Percentiles rank a stretch among this genome's conserved stretches.
phyloP scores from a whole-genome alignment of 2,113 vertebrate species.

The Elanoides forficatus region DNA sequence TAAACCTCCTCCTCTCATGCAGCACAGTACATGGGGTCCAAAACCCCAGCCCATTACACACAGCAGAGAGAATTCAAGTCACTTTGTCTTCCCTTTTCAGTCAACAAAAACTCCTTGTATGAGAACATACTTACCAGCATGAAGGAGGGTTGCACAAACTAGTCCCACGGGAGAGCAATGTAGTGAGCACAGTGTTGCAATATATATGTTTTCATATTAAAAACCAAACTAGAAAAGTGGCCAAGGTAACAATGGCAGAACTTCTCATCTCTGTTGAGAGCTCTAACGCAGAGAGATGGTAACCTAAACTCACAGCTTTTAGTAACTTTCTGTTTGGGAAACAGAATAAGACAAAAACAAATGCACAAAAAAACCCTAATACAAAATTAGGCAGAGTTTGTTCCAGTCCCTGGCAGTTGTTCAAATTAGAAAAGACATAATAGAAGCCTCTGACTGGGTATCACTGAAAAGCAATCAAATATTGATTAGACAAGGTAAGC shows the following conservation, averaged over 20 bases:
- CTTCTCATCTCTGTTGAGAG: background rate
- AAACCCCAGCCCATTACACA: background rate
- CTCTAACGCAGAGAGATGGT: background rate
- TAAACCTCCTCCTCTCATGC: background rate
- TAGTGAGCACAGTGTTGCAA: background rate
- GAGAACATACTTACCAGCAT: background rate
- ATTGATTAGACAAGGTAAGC: background rate
- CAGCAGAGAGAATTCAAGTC: background rate
- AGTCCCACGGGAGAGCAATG: background rate
- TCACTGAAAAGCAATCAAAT: background rate
- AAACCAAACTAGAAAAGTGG: background rate
- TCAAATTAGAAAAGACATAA: background rate
- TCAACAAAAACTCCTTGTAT: background rate
- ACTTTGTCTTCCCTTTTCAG: background rate
- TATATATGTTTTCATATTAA: background rate
- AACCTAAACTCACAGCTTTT: background rate
- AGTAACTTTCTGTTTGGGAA: background rate
- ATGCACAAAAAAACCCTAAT: background rate
- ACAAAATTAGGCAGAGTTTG: background rate
- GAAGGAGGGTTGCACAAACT: conserved; percentile 19
- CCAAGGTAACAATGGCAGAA: background rate
- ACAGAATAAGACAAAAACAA: background rate
- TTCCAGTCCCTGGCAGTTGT: background rate
- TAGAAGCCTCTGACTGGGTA: background rate
- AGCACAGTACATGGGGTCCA: background rate